These are phyloP conservation scores for Hycleus phaleratus DNA, from an alignment of 1,140 invertebrate species.

Conservation along the genomic window DNA sequence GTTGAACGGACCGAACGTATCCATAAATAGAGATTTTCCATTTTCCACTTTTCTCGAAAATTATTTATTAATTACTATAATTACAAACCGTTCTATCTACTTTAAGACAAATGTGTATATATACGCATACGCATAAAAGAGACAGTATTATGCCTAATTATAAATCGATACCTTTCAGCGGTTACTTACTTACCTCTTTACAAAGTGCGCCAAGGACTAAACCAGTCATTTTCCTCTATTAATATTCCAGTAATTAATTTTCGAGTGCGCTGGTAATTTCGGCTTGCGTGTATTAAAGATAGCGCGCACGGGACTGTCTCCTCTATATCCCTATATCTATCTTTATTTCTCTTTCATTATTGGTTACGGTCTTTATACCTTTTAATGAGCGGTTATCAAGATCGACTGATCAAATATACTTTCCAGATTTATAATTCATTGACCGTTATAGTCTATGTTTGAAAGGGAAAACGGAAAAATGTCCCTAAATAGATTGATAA, in stretches of 20 bases:
- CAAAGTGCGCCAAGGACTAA: constrained; percentile 33
- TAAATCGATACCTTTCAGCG: constrained; percentile 38
- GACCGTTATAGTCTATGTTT: constrained; percentile 7
- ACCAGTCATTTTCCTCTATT: constrained; percentile 31
- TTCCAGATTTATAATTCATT: constrained; percentile 21
- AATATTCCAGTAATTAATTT: constrained; percentile 33
- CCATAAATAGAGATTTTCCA: no score
- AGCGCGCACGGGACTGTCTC: constrained; percentile 6
- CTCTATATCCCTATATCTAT: no score
- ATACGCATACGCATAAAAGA: constrained; percentile 13
- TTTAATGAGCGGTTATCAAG: constrained; percentile 26
- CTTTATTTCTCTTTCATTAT: no score
- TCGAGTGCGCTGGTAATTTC: constrained; percentile 28
- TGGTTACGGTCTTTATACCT: constrained; percentile 27
- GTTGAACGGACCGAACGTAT: no score
- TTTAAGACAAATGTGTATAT: neutral
- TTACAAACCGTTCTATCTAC: no score
- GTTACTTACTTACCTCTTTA: constrained; percentile 38
- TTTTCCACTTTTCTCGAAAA: no score
- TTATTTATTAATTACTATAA: no score
- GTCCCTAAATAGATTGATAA: constrained; percentile 16
- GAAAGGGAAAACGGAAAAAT: neutral
- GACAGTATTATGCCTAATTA: constrained; percentile 32
- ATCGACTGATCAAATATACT: constrained; percentile 22
- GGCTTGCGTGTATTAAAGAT: constrained; percentile 28